These are phyloP conservation scores for Pseudoips prasinana DNA, from an alignment of 2,888 invertebrate species.

Conservation along the genomic window DNA sequence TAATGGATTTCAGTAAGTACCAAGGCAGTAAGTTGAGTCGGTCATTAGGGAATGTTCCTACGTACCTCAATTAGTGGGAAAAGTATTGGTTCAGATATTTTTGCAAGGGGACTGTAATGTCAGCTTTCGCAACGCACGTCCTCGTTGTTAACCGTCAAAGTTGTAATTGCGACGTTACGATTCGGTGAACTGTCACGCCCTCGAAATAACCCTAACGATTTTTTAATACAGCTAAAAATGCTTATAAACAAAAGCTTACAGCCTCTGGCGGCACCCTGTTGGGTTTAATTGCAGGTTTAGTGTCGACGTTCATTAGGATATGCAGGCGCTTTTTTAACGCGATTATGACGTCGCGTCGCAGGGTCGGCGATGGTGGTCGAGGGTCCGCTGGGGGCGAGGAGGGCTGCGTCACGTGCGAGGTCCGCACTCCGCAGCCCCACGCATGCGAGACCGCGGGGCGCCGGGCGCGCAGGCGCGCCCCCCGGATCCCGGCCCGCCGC, in stretches of 20 bases:
- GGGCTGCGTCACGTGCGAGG: slow-evolving; percentile 81
- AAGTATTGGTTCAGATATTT: slow-evolving; percentile 53
- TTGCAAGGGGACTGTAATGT: slow-evolving; percentile 52
- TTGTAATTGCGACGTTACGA: slow-evolving; percentile 71
- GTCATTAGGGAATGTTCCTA: slow-evolving; percentile 51
- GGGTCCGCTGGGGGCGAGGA: slow-evolving; percentile 74
- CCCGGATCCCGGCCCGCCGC: slow-evolving; percentile 60
- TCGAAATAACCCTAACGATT: slow-evolving; percentile 58
- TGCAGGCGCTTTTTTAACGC: slow-evolving; percentile 78
- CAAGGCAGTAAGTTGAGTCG: slow-evolving; percentile 31
- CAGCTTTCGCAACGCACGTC: slow-evolving; percentile 48
- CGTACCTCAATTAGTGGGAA: slow-evolving; percentile 58
- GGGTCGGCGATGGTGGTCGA: slow-evolving; percentile 56
- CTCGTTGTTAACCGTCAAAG: slow-evolving; percentile 53
- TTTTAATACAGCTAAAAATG: slow-evolving; percentile 65
- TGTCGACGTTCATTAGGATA: slow-evolving; percentile 74
- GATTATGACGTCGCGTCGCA: slow-evolving; percentile 78
- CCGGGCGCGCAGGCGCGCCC: slow-evolving; percentile 68
- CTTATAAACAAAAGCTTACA: slow-evolving; percentile 57
- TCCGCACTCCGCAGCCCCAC: slow-evolving; percentile 80
- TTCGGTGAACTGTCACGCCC: slow-evolving; percentile 63
- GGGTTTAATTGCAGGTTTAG: slow-evolving; percentile 75
- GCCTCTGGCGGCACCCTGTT: slow-evolving; percentile 53
- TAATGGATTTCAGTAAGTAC: slow-evolving; percentile 44
- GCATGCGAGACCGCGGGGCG: slow-evolving; percentile 81